Evolutionary conservation across 1,140 invertebrate genomes (phyloP).

Genomic region (Drosophila athabasca): DNA sequence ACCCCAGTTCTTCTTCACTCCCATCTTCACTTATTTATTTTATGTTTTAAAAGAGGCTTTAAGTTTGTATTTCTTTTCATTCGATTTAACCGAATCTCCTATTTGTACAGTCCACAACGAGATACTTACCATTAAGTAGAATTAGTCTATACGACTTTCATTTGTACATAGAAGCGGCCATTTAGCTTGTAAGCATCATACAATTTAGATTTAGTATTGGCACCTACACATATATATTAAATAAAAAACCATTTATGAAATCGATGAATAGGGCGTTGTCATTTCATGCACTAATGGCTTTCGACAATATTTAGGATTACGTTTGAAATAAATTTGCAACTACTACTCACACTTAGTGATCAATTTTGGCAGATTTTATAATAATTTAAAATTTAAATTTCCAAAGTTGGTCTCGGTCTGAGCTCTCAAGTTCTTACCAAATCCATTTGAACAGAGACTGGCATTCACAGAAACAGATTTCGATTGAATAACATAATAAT

Average conservation of each 20-base stretch:
- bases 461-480: too few relatives aligned
- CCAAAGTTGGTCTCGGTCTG: too few relatives aligned
- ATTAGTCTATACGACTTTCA: slow-evolving; percentile 46
- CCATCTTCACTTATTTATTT: slow-evolving; percentile 47
- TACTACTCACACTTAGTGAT: too few relatives aligned
- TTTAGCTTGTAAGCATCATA: slow-evolving; percentile 38
- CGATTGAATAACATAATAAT: too few relatives aligned
- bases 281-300: too few relatives aligned
- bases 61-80: slow-evolving; percentile 62
- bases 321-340: too few relatives aligned
- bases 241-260: neutral
- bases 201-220: slow-evolving; percentile 1
- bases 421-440: too few relatives aligned
- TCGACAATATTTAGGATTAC: too few relatives aligned
- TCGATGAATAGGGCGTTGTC: too few relatives aligned
- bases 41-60: slow-evolving; percentile 70
- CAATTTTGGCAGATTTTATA: too few relatives aligned
- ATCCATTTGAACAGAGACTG: too few relatives aligned
- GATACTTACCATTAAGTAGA: slow-evolving; percentile 33
- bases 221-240: slow-evolving; percentile 20
- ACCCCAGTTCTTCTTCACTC: neutral
- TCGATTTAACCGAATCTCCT: slow-evolving; percentile 44
- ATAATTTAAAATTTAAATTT: too few relatives aligned
- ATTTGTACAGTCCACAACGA: slow-evolving; percentile 36
- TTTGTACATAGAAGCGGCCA: slow-evolving; percentile 67